Percentiles rank a stretch among this genome's conserved stretches.
Conservation (phyloP, 2,113 vertebrate species). For the Formicarius rufipectus region DNA sequence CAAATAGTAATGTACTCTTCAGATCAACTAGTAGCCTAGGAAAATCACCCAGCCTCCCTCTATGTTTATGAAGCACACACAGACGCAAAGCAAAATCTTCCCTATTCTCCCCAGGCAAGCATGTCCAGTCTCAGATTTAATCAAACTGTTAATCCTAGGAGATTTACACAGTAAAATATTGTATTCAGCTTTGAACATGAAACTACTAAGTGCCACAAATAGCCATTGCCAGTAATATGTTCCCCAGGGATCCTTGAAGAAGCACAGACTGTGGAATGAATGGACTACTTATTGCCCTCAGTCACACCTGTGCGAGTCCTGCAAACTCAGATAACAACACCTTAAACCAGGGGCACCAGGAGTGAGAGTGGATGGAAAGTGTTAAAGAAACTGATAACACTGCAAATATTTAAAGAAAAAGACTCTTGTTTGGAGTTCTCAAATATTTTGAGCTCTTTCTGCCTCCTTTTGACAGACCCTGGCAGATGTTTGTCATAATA, state of each 20-base stretch:
- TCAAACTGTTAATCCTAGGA: conserved; percentile 65
- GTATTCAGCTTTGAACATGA: conserved; percentile 60
- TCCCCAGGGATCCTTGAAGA: conserved; percentile 47
- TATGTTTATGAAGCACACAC: background rate
- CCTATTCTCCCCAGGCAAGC: background rate
- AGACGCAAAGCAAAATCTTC: conserved; percentile 44
- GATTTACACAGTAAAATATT: conserved; percentile 68
- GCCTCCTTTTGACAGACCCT: background rate
- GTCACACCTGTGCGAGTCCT: conserved; percentile 49
- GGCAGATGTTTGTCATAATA: background rate
- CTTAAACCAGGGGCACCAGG: conserved; percentile 17
- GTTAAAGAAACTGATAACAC: conserved; percentile 1
- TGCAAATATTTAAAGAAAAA: conserved; percentile 29
- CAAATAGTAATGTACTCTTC: background rate
- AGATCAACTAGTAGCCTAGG: background rate
- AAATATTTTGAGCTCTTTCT: background rate
- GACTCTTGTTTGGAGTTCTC: background rate
- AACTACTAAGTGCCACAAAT: conserved; percentile 60
- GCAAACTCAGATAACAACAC: conserved; percentile 36
- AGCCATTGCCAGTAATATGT: conserved; percentile 1
- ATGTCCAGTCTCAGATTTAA: conserved; percentile 55
- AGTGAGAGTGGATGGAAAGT: conserved; percentile 12
- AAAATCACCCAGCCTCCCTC: background rate
- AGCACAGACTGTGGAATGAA: conserved; percentile 38
- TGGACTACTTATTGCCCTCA: conserved; percentile 11